These are phyloP conservation scores for Xylota sylvarum DNA, from an alignment of 2,888 invertebrate species.

Conservation along the genomic window DNA sequence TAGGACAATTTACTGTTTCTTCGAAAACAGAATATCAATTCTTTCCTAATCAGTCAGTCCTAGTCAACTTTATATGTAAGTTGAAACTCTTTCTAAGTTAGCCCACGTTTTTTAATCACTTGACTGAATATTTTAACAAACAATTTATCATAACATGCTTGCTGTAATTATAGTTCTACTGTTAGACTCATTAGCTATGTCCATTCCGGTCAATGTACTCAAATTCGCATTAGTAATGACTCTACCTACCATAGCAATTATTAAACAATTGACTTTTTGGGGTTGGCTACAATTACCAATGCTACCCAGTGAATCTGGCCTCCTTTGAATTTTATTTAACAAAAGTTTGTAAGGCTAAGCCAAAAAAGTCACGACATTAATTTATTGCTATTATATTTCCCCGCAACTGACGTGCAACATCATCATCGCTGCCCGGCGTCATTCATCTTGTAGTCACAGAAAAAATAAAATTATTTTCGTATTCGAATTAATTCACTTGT, in stretches of 20 bases:
- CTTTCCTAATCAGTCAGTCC: no score
- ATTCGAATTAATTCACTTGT: slow-evolving; percentile 19
- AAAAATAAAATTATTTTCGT: slow-evolving; percentile 27
- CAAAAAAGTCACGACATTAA: slow-evolving; percentile 48
- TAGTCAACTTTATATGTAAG: no score
- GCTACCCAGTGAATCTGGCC: slow-evolving; percentile 23
- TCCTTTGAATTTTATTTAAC: slow-evolving; percentile 18
- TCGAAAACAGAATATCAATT: no score
- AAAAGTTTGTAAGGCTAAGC: slow-evolving; percentile 12
- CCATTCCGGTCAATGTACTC: slow-evolving; percentile 9
- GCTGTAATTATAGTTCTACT: neutral
- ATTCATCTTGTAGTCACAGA: slow-evolving; percentile 27
- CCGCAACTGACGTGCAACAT: slow-evolving; percentile 26
- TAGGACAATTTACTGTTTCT: no score
- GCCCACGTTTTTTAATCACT: neutral
- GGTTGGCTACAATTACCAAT: slow-evolving; percentile 14
- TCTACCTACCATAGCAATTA: neutral
- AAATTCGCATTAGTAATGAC: neutral
- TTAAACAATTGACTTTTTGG: slow-evolving; percentile 21
- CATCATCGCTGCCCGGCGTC: neutral
- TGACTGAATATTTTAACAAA: no score
- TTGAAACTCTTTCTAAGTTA: slow-evolving; percentile 16
- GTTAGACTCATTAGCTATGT: neutral
- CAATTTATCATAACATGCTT: no score
- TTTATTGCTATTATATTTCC: slow-evolving; percentile 16